Evolutionary conservation across 2,113 vertebrate species (phyloP).

Genomic region (Ondatra zibethicus): DNA sequence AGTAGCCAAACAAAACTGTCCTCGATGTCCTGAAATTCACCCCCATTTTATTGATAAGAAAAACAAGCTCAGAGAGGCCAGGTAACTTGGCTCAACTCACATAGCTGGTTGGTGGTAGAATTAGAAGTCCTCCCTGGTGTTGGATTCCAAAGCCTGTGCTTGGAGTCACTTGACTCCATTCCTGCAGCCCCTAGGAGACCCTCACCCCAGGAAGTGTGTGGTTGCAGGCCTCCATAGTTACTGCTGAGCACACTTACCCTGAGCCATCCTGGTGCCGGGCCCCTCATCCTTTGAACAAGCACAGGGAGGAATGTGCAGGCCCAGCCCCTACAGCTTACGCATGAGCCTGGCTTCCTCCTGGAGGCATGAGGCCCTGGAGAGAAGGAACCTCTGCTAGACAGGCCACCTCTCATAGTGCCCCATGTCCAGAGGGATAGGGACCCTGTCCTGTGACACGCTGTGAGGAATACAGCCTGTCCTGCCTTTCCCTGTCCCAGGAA

Average conservation of each 20-base stretch:
- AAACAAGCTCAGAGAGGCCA: background rate
- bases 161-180: background rate
- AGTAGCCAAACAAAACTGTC: background rate
- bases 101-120: background rate
- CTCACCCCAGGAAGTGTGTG: background rate
- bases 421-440: background rate
- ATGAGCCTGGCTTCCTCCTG: background rate
- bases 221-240: background rate
- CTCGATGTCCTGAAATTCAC: background rate
- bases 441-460: background rate
- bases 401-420: background rate
- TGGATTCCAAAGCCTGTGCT: background rate
- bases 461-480: background rate
- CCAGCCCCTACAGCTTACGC: no score
- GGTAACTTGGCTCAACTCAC: background rate
- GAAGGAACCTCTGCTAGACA: background rate
- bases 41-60: background rate
- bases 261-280: background rate
- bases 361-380: background rate
- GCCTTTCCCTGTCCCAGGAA: background rate
- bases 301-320: background rate
- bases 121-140: background rate
- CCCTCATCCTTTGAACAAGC: background rate
- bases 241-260: accelerated
- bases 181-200: background rate